Percentiles rank a stretch among this genome's conserved stretches.
These are phyloP conservation scores for Danaus chrysippus DNA, from an alignment of 2,888 invertebrate genomes.

Conservation along the genomic window DNA sequence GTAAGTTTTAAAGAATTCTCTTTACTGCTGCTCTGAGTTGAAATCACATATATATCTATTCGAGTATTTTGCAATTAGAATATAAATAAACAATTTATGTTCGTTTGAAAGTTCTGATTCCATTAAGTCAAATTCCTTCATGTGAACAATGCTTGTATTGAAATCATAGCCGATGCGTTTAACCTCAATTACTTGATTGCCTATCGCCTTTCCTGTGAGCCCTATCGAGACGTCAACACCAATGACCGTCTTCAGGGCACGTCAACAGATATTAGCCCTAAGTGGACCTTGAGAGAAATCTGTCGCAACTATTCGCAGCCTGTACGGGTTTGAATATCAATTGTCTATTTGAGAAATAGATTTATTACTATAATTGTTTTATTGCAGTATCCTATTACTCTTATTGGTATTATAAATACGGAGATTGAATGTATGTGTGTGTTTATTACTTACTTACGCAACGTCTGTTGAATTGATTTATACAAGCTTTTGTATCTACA, in stretches of 20 bases:
- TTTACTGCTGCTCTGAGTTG: no score
- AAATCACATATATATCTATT: no score
- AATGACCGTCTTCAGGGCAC: constrained; percentile 40
- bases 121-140: not conserved
- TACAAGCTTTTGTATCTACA: no score
- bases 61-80: no score
- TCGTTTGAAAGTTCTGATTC: no score
- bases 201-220: constrained; percentile 48
- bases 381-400: not conserved
- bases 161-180: constrained; percentile 41
- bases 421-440: no score
- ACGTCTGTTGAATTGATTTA: no score
- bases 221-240: constrained; percentile 42
- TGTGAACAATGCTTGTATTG: constrained; percentile 13
- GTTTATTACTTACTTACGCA: no score
- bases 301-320: constrained; percentile 17
- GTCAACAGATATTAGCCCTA: constrained; percentile 38
- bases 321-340: not conserved
- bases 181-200: constrained; percentile 73
- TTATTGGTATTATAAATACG: no score
- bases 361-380: not conserved
- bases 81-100: no score
- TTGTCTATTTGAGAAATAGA: constrained; percentile 1
- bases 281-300: constrained; percentile 35
- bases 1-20: no score